A percentile compares a stretch with the other conserved stretches of the same genome.
Evolutionary conservation across 2,888 invertebrate species (phyloP).

Genomic region (Volucella zonaria): DNA sequence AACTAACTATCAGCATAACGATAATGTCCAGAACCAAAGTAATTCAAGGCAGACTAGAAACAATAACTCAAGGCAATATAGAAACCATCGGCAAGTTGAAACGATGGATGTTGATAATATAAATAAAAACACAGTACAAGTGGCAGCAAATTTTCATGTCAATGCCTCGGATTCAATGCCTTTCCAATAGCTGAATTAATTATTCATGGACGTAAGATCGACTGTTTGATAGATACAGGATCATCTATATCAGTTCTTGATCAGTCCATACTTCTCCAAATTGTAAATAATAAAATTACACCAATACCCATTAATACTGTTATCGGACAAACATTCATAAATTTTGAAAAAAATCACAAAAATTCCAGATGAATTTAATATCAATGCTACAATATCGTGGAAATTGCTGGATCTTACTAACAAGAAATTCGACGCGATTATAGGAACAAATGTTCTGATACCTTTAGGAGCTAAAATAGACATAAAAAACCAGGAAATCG

Average conservation of each 20-base stretch:
- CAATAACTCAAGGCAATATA: not conserved
- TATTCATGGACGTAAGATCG: no score
- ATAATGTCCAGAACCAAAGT: slow-evolving; percentile 9
- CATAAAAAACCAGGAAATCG: not conserved
- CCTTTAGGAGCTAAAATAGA: not conserved
- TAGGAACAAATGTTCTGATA: slow-evolving; percentile 11
- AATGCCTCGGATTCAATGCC: slow-evolving; percentile 5
- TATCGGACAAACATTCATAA: no score
- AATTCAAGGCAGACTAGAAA: slow-evolving; percentile 9
- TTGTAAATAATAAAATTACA: not conserved
- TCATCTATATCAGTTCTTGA: slow-evolving; percentile 11
- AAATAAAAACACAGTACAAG: no score
- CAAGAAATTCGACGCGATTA: slow-evolving; percentile 1
- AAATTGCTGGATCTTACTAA: slow-evolving; percentile 9
- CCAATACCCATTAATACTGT: no score
- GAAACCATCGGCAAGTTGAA: slow-evolving; percentile 13
- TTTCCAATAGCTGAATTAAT: not conserved
- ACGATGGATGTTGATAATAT: slow-evolving; percentile 17
- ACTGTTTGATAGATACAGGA: slow-evolving; percentile 15
- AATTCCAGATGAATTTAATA: no score
- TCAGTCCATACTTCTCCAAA: slow-evolving; percentile 3
- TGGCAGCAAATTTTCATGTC: slow-evolving; percentile 14
- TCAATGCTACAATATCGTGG: no score
- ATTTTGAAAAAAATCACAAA: no score
- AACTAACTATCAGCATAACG: not conserved